Evolutionary conservation across 1,140 invertebrate species (phyloP), one percentile per base, ranked within the genome.

Genomic region (Drosophila teissieri): DNA sequence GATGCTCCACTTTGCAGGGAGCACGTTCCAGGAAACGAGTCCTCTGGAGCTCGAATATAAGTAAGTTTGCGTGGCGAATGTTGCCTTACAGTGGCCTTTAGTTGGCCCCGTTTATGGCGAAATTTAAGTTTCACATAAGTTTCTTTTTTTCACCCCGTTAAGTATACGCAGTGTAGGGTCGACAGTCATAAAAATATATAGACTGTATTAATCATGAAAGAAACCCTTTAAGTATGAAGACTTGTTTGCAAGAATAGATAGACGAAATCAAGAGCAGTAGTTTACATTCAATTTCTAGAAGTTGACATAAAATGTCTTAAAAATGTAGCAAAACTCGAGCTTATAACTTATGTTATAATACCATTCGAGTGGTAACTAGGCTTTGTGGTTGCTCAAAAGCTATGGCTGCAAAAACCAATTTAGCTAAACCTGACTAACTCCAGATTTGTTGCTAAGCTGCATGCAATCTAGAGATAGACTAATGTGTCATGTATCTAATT

Each of bases 401-500:
- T 31, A 24, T 5, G 24, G 14, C 34, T 39, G 34, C 36, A 6
- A 40, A 15, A 57, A 31, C 15, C 51, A 8, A 63, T 63, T 63
- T 60, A 24, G 53, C 44, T 44, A 15, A 34, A 34, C 11, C 19
- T 12, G 31, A 31, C 27, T 24, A 46, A 40, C 40, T 64, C 39
- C 24, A 31, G n/a, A 61, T 64, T 45, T 64, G n/a, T 36, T 11
- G 19, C 54, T 42, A 37, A 61, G 55, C 62, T 46, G 22, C 45
- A 19, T 37, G 27, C 62, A 19, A 31, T 64, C 62, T 64, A n/a
- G 22, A 46, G 56, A 37, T 31, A 44, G 62, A 12, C 62, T 51
- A 64, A 67, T 67, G 64, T 67, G 58, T 49, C 24, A 63, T 64
- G 64, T 65, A 68, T 68, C 61, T 68, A 68, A 65, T 68, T 68